Evolutionary conservation across 2,113 vertebrate genomes (phyloP).

Genomic region (Ictidomys tridecemlineatus): DNA sequence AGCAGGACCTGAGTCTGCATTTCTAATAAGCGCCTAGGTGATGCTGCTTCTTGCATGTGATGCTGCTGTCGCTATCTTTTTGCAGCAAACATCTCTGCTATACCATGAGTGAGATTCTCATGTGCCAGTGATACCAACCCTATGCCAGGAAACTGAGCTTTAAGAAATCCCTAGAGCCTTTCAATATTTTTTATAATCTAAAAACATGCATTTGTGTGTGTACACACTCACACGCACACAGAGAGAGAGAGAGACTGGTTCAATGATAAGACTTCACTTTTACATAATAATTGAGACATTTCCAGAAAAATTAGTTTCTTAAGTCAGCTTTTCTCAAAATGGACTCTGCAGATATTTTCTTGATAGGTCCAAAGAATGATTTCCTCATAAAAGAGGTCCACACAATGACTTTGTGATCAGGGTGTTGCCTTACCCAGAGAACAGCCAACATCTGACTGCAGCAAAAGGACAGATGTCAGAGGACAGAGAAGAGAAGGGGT

Average conservation of each 20-base stretch:
- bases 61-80: neutral
- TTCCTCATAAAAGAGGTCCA: neutral
- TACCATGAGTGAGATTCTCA: neutral
- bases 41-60: no score
- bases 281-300: neutral
- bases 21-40: neutral
- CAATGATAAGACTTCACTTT: conserved; percentile 6
- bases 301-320: conserved; percentile 14
- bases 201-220: neutral
- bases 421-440: neutral
- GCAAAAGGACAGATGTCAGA: neutral
- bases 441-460: neutral
- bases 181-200: neutral
- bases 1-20: neutral
- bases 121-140: neutral
- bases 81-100: neutral
- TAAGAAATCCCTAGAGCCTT: neutral
- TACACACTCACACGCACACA: neutral
- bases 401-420: neutral
- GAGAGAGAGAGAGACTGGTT: neutral
- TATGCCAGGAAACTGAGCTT: neutral
- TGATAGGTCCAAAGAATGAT: neutral
- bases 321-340: conserved; percentile 16
- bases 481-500: neutral
- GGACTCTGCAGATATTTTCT: neutral